These are phyloP conservation scores for Schlechtendalia chinensis DNA, from an alignment of 1,140 invertebrate species.

Conservation along the genomic window DNA sequence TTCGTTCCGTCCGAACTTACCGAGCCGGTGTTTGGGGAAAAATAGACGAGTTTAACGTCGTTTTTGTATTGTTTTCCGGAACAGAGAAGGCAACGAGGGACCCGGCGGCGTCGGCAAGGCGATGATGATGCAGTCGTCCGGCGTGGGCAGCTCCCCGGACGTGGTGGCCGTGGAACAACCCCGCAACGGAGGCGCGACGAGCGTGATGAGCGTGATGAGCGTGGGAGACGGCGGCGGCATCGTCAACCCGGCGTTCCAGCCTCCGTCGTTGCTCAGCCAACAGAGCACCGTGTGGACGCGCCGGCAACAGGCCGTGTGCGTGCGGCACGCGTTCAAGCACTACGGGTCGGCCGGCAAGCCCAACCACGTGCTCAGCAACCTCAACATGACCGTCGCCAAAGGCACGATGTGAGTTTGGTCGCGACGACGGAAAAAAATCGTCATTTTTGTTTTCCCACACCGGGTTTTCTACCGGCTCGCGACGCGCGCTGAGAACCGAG, in stretches of 20 bases:
- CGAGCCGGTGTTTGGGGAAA: no score
- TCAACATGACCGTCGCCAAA: slow-evolving; percentile 61
- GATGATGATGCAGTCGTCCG: slow-evolving; percentile 25
- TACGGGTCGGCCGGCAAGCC: slow-evolving; percentile 58
- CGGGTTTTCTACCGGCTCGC: no score
- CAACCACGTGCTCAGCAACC: slow-evolving; percentile 58
- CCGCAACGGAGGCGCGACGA: slow-evolving; percentile 6
- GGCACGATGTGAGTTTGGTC: slow-evolving; percentile 62
- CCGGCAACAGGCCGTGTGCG: slow-evolving; percentile 56
- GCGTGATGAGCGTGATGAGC: no score
- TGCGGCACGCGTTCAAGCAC: slow-evolving; percentile 57
- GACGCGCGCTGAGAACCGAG: no score
- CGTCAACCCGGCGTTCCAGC: slow-evolving; percentile 52
- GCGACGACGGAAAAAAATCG: no score
- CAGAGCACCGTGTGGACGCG: slow-evolving; percentile 55
- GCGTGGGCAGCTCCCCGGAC: slow-evolving; percentile 42
- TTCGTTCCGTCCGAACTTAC: no score
- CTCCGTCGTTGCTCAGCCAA: slow-evolving; percentile 52
- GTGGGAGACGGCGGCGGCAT: slow-evolving; percentile 29
- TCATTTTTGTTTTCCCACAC: no score
- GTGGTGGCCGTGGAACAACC: slow-evolving; percentile 50
- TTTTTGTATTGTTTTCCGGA: background rate
- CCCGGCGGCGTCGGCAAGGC: slow-evolving; percentile 16
- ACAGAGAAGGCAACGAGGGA: slow-evolving; percentile 36
- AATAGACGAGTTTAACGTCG: no score